Conservation (phyloP, 2,888 invertebrate genomes). For the Eretmocerus hayati region DNA sequence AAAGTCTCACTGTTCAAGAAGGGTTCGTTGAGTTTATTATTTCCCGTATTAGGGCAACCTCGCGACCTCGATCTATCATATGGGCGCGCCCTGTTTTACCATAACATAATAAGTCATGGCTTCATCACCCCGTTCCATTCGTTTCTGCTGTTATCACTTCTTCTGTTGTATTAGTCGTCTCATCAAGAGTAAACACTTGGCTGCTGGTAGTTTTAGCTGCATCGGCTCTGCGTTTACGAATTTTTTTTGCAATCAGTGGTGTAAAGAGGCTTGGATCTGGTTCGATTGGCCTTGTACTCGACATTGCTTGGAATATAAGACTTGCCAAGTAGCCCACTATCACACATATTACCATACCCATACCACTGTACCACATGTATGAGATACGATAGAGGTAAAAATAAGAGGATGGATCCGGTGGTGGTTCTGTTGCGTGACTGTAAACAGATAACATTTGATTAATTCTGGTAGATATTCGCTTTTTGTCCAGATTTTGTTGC, state of each 20-base stretch:
- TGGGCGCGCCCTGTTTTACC: conserved; percentile 19
- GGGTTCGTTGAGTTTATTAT: too few species aligned
- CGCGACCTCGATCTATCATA: conserved; percentile 10
- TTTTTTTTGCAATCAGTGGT: conserved; percentile 50
- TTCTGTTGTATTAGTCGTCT: too few species aligned
- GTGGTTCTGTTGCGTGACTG: background rate
- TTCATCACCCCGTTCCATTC: conserved; percentile 3
- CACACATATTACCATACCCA: conserved; percentile 51
- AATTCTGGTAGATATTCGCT: too few species aligned
- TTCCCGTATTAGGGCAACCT: conserved; percentile 12
- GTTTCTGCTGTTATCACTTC: too few species aligned
- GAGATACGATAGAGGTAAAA: conserved; percentile 58
- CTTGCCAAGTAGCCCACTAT: conserved; percentile 52
- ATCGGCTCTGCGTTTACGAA: conserved; percentile 37
- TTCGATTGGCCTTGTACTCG: conserved; percentile 35
- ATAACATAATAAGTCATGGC: conserved; percentile 7
- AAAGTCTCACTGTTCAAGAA: too few species aligned
- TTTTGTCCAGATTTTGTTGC: background rate
- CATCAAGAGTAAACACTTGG: conserved; percentile 34
- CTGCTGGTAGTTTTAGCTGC: conserved; percentile 29
- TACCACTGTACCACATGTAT: conserved; percentile 64
- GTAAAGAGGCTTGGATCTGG: conserved; percentile 56
- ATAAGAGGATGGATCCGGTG: conserved; percentile 1
- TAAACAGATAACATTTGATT: background rate
- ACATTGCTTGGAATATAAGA: conserved; percentile 40